Conservation (phyloP, 2,113 vertebrate genomes). For the Neodon shergylaensis region DNA sequence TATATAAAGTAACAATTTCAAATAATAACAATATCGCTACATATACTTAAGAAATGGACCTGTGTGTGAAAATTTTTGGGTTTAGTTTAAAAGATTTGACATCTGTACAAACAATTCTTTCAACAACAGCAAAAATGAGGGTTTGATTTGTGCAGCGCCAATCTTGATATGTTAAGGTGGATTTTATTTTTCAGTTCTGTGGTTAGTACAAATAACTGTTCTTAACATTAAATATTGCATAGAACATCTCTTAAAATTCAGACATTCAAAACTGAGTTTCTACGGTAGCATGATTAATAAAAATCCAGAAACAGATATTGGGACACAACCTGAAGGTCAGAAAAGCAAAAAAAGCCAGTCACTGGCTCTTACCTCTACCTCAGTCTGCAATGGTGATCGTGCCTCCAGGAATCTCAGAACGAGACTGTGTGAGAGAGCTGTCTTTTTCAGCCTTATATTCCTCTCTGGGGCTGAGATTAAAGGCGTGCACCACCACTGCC, state of each 20-base stretch:
- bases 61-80: background rate
- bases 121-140: background rate
- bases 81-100: constrained; percentile 21
- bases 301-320: too few species aligned
- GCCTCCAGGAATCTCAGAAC: too few species aligned
- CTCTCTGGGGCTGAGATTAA: too few species aligned
- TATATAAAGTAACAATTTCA: constrained; percentile 17
- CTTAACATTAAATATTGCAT: constrained; percentile 46
- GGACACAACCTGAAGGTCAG: too few species aligned
- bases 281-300: background rate
- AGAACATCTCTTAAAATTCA: constrained; percentile 43
- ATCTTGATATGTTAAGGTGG: background rate
- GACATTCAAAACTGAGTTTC: constrained; percentile 23
- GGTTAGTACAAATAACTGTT: background rate
- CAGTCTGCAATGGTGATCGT: too few species aligned
- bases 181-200: background rate
- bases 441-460: too few species aligned
- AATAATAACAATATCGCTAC: background rate
- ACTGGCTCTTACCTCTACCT: too few species aligned
- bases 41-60: background rate
- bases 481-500: too few species aligned
- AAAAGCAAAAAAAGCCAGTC: too few species aligned
- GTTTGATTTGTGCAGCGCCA: constrained; percentile 21
- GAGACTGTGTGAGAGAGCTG: too few species aligned
- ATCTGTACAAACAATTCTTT: background rate